Evolutionary conservation across 2,888 invertebrate species (phyloP).

Genomic region (Orgyia antiqua): DNA sequence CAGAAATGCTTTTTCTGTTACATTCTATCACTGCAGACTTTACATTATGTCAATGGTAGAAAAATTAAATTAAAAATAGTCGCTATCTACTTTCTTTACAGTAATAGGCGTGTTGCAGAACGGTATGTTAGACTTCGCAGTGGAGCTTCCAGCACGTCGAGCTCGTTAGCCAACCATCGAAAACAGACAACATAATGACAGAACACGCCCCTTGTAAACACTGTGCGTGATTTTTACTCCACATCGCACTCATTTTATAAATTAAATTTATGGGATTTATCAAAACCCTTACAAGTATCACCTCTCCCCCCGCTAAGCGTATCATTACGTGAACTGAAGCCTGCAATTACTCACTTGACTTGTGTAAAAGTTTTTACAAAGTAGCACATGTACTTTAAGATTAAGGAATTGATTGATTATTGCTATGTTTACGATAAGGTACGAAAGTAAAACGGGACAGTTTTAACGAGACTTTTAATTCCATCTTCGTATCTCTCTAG

Average conservation of each 20-base stretch:
- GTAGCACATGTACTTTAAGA: conserved; percentile 34
- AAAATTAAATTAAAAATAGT: too few relatives aligned
- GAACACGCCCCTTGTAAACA: conserved; percentile 61
- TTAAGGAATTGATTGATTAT: conserved; percentile 45
- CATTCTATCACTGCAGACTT: too few relatives aligned
- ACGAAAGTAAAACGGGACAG: conserved; percentile 22
- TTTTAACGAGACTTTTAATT: conserved; percentile 28
- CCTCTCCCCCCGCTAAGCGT: conserved; percentile 50
- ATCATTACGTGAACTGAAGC: conserved; percentile 55
- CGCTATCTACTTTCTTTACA: too few relatives aligned
- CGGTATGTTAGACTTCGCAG: conserved; percentile 31
- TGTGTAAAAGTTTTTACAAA: conserved; percentile 47
- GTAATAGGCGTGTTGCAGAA: too few relatives aligned
- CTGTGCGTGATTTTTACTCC: conserved; percentile 57
- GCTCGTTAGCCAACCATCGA: conserved; percentile 47
- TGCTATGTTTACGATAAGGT: conserved; percentile 36
- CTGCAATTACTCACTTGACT: conserved; percentile 55
- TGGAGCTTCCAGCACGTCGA: too few relatives aligned
- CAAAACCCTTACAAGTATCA: conserved; percentile 55
- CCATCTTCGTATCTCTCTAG: conserved; percentile 10
- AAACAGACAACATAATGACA: conserved; percentile 61
- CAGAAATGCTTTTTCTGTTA: too few relatives aligned
- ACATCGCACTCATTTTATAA: conserved; percentile 64
- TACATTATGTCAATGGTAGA: too few relatives aligned
- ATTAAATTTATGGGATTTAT: conserved; percentile 58